Base-by-base conservation (phyloP, 2,888 invertebrate species). In the Ichneumoninae sp. region DNA sequence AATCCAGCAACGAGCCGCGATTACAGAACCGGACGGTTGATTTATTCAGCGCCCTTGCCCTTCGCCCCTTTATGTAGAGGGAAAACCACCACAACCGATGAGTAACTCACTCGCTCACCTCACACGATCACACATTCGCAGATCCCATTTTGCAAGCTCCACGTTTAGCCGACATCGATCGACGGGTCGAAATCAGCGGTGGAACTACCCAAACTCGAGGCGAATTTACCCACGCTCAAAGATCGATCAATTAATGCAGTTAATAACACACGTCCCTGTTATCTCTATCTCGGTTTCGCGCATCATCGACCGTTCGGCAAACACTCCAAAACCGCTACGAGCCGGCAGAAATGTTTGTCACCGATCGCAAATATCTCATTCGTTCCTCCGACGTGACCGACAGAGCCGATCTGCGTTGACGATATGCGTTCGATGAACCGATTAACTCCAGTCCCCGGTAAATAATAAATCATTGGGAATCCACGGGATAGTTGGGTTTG, bases 1-100 rank as follows among this genome's bases (percentile, higher is more conserved):
- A 33, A 22, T 72, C 54, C 62, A 62, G 30, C 16, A 22, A n/a
- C 75, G 52, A 13, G 19, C 47, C 33, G 36, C 65, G 50, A 75
- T 75, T 66, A 75, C 65, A 36, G 33, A 33, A 50, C 33, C 16
- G 50, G 50, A 65, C 19, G 5, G 47, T 50, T 75, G 22, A 75
- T 75, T 65, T 65, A 65, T 75, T 52, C 33, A 47, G n/a, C 66
- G 66, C 19, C 1, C 40, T 19, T 52, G 19, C 13, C 69, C 50
- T 50, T 36, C 69, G 16, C 50, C 30, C 50, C 50, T 30, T 44
- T 22, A 66, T 40, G n/a, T 3, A 4, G n/a, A 19, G 7, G n/a
- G 19, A 44, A 0, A 0, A 13, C 13, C 33, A 33, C 47, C 33
- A n/a, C 47, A 30, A 52, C 1, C 66, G 66, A 40, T 7, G 7